A percentile compares a stretch with the other conserved stretches of the same genome.
These are phyloP conservation scores for Isotomurus palustris DNA, from an alignment of 2,888 invertebrate genomes.

Conservation along the genomic window DNA sequence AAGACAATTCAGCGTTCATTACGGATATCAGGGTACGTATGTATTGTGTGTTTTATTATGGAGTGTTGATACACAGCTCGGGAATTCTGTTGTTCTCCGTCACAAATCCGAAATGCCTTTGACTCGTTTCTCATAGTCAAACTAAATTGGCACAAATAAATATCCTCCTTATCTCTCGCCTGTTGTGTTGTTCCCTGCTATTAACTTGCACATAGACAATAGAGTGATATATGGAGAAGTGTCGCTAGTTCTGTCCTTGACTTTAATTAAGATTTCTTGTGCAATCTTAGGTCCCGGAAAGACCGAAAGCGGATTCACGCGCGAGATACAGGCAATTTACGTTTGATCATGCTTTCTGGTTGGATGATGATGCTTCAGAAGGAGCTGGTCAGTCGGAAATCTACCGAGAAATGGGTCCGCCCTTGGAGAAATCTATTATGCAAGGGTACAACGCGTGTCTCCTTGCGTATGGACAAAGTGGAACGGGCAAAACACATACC, in stretches of 20 bases:
- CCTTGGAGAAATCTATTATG: conserved; percentile 60
- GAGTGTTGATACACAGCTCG: not conserved
- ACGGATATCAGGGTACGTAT: conserved; percentile 41
- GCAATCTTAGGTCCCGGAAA: conserved; percentile 44
- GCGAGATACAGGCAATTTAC: conserved; percentile 43
- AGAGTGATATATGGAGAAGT: too few species aligned
- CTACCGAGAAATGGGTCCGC: conserved; percentile 62
- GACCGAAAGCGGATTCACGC: conserved; percentile 42
- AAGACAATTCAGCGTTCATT: conserved; percentile 39
- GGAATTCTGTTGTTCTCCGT: not conserved
- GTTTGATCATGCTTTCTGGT: conserved; percentile 44
- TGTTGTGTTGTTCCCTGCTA: too few species aligned
- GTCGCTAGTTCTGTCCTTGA: too few species aligned
- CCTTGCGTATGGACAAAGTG: conserved; percentile 54
- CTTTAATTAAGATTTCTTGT: too few species aligned
- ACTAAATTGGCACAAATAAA: too few species aligned
- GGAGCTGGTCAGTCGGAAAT: conserved; percentile 53
- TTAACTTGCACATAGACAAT: too few species aligned
- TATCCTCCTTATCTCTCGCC: too few species aligned
- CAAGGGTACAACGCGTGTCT: conserved; percentile 57
- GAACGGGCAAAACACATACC: conserved; percentile 54
- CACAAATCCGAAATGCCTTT: too few species aligned
- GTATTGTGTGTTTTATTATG: not conserved
- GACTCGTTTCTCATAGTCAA: too few species aligned
- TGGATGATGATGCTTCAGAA: conserved; percentile 21